Evolutionary conservation across 2,797 vertebrate species (phyloP).

Genomic region (Pristis pectinata): DNA sequence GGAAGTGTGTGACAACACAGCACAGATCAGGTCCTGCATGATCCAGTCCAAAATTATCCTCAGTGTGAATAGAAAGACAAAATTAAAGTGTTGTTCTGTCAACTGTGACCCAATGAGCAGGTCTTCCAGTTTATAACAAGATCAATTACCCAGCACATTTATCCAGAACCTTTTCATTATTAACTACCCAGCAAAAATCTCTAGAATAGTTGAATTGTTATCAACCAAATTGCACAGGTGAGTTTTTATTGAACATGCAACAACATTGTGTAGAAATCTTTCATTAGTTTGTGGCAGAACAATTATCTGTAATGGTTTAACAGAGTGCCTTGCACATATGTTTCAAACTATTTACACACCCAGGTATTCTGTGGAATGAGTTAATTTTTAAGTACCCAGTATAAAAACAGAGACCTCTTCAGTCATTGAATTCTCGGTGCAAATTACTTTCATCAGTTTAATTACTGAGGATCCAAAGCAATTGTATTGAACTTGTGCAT

Average conservation of each 20-base stretch:
- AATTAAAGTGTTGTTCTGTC: neutral
- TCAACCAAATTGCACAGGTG: neutral
- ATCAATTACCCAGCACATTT: neutral
- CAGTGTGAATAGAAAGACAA: neutral
- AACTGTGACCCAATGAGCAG: neutral
- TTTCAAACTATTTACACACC: neutral
- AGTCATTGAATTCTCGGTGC: neutral
- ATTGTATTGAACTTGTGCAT: neutral
- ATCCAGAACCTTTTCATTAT: neutral
- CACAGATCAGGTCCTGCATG: too few species aligned
- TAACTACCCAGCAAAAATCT: neutral
- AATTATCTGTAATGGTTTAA: neutral
- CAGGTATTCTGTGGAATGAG: neutral
- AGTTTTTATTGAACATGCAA: neutral
- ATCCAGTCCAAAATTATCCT: too few species aligned
- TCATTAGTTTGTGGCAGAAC: neutral
- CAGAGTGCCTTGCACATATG: neutral
- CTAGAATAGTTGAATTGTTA: neutral
- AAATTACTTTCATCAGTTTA: neutral
- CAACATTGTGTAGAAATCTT: neutral
- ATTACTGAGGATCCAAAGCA: neutral
- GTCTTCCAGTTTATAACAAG: neutral
- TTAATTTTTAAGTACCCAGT: neutral
- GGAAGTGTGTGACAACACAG: too few species aligned
- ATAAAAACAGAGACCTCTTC: neutral